Conservation (phyloP, 2,888 invertebrate species). For the Thera obeliscata region DNA sequence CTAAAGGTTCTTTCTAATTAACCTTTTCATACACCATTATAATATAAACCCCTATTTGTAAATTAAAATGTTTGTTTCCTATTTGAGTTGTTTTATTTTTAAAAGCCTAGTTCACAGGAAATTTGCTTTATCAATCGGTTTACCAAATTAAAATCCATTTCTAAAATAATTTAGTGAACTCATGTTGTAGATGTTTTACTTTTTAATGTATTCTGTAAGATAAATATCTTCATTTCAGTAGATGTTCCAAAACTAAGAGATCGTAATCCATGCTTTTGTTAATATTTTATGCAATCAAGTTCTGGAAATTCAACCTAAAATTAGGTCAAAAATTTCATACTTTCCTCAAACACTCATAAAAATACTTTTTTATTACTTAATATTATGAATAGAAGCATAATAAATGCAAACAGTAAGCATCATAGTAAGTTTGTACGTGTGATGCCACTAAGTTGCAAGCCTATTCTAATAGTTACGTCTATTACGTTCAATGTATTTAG, state of each 20-base stretch:
- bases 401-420: conserved; percentile 11
- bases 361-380: not conserved
- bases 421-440: not conserved
- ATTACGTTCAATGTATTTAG: conserved; percentile 93
- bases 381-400: not conserved
- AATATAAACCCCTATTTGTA: conserved; percentile 4
- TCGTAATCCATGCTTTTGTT: not conserved
- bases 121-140: not conserved
- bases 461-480: conserved; percentile 52
- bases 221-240: not conserved
- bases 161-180: not conserved
- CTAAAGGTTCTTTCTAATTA: conserved; percentile 7
- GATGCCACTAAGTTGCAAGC: conserved; percentile 1
- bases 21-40: conserved; percentile 22
- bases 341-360: not conserved
- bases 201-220: not conserved
- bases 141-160: not conserved
- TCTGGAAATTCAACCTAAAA: not conserved
- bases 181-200: not conserved
- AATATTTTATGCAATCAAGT: not conserved
- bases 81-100: conserved; percentile 3
- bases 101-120: not conserved
- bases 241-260: not conserved
- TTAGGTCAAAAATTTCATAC: not conserved
- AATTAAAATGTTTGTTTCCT: conserved; percentile 4